These are phyloP conservation scores for Andinoacara biseriatus DNA, from an alignment of 2,113 vertebrate genomes.

Conservation along the genomic window DNA sequence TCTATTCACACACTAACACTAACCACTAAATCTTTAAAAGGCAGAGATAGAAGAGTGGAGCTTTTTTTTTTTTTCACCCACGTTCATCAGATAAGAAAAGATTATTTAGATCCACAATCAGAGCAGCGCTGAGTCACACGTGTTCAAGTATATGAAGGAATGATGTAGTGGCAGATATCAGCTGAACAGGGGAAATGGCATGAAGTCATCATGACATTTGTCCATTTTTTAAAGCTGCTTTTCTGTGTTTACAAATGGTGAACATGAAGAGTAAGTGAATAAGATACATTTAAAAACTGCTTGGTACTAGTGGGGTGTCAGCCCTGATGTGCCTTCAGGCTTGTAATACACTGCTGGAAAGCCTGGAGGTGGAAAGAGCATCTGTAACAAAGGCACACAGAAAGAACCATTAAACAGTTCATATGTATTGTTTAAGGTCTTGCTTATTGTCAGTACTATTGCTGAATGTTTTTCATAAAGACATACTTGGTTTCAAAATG, in stretches of 20 bases:
- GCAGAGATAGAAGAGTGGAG: no score
- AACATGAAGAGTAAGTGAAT: background rate
- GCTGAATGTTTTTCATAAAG: background rate
- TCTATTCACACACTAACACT: no score
- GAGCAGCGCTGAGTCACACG: background rate
- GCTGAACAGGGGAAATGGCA: background rate
- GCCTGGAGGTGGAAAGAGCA: background rate
- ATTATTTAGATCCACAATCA: background rate
- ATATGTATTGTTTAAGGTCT: no score
- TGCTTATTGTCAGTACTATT: background rate
- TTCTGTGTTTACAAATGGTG: background rate
- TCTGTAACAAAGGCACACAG: background rate
- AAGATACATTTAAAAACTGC: background rate
- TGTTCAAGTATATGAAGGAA: background rate
- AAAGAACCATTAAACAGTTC: background rate
- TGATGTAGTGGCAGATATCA: background rate
- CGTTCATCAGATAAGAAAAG: background rate
- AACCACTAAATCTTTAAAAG: no score
- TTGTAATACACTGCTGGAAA: background rate
- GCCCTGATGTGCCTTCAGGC: no score
- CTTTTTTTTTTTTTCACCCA: accelerated
- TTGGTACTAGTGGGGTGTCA: background rate
- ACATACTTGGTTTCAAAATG: background rate
- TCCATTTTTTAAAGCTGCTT: background rate
- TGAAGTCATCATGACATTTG: background rate